A percentile compares a stretch with the other conserved stretches of the same genome.
phyloP scores from a whole-genome alignment of 2,113 vertebrate species.

The Tragelaphus buxtoni region DNA sequence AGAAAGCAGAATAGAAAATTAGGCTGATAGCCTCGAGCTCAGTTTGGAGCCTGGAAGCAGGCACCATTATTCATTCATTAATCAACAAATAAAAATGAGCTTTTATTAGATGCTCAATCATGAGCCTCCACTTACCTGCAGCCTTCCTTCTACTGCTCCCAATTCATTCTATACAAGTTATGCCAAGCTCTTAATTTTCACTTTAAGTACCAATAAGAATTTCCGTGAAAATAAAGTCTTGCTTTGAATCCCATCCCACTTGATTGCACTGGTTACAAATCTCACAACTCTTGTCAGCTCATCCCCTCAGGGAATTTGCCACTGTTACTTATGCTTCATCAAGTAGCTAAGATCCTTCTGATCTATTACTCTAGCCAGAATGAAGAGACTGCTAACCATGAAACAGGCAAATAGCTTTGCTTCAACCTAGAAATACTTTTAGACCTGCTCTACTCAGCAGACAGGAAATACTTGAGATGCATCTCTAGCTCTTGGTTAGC shows the following conservation, averaged over 20 bases:
- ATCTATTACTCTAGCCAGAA: neutral
- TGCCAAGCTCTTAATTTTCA: neutral
- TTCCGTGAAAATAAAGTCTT: neutral
- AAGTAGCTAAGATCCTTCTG: neutral
- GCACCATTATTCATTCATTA: neutral
- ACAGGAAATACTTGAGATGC: neutral
- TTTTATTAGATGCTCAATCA: neutral
- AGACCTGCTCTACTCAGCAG: neutral
- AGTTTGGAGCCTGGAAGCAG: neutral
- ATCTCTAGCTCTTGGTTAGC: neutral
- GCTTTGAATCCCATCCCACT: neutral
- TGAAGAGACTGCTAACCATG: neutral
- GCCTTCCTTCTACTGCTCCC: neutral
- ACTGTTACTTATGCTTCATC: neutral
- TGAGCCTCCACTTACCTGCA: neutral
- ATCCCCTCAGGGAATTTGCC: neutral
- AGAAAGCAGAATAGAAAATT: neutral
- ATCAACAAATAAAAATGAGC: neutral
- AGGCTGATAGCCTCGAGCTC: neutral
- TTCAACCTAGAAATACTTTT: neutral
- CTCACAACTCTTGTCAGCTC: neutral
- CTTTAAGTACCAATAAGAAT: neutral
- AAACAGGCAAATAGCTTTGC: neutral
- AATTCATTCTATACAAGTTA: neutral
- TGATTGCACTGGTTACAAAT: neutral